These are phyloP conservation scores for Drosophila lacteicornis DNA, from an alignment of 1,140 invertebrate species.

Conservation along the genomic window DNA sequence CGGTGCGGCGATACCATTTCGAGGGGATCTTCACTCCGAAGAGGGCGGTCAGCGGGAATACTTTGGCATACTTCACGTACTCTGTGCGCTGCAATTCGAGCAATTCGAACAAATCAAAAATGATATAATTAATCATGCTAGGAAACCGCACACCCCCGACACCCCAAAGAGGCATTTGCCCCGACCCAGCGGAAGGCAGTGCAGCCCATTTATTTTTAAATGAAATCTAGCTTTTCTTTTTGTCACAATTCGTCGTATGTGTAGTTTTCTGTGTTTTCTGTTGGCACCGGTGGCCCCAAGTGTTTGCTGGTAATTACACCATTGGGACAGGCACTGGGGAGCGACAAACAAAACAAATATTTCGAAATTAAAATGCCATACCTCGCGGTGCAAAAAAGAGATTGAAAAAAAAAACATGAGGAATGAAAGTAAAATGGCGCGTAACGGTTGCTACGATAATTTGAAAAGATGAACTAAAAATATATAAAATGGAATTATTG, in stretches of 20 bases:
- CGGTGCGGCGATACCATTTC: conserved; percentile 95
- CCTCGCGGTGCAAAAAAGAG: conserved; percentile 14
- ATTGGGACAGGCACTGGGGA: conserved; percentile 19
- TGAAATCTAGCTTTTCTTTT: conserved; percentile 38
- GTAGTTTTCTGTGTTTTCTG: conserved; percentile 30
- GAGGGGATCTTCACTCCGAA: conserved; percentile 95
- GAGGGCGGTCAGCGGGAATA: conserved; percentile 94
- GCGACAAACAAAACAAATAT: conserved; percentile 51
- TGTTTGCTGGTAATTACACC: conserved; percentile 72
- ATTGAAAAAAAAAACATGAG: conserved; percentile 17
- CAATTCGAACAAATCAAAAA: conserved; percentile 84
- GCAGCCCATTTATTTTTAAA: conserved; percentile 58
- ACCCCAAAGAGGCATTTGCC: conserved; percentile 25
- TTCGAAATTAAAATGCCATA: conserved; percentile 51
- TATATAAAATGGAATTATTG: not conserved
- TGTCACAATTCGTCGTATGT: conserved; percentile 21
- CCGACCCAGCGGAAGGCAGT: conserved; percentile 28
- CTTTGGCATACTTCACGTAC: conserved; percentile 98
- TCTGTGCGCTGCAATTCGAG: conserved; percentile 94
- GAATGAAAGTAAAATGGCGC: conserved; percentile 54
- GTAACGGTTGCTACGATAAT: conserved; percentile 41
- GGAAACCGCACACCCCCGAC: conserved; percentile 7
- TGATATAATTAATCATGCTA: conserved; percentile 51
- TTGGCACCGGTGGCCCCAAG: conserved; percentile 62
- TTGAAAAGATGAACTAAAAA: not conserved